These are phyloP conservation scores for Hippolais icterina DNA, from an alignment of 2,113 vertebrate species.

Conservation along the genomic window DNA sequence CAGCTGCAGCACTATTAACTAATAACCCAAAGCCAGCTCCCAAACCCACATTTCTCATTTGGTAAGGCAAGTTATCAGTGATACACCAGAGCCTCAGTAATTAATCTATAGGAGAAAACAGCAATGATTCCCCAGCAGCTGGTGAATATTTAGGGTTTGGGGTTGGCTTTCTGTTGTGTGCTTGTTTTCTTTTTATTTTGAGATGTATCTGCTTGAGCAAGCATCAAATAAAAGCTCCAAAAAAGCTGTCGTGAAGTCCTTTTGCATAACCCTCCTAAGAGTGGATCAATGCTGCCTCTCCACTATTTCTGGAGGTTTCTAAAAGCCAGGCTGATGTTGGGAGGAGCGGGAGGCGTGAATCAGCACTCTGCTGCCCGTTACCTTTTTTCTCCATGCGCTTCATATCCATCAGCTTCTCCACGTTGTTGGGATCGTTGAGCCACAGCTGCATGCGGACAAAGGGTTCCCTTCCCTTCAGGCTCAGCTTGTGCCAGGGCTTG, in stretches of 20 bases:
- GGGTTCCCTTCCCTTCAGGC: conserved; percentile 90
- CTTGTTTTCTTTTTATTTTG: not conserved
- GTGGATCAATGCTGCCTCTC: not conserved
- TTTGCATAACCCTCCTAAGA: not conserved
- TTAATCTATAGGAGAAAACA: conserved; percentile 9
- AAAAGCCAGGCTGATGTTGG: not conserved
- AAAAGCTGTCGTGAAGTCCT: not conserved
- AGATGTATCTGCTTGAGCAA: not conserved
- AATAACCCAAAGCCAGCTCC: conserved; percentile 35
- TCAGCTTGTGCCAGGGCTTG: conserved; percentile 98
- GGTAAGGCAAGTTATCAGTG: conserved; percentile 44
- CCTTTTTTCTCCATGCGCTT: conserved; percentile 97
- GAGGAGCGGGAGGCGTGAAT: not conserved
- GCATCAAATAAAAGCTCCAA: not conserved
- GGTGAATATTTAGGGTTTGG: not conserved
- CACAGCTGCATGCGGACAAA: conserved; percentile 95
- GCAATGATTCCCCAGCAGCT: not conserved
- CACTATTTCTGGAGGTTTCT: not conserved
- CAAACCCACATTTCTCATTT: conserved; percentile 52
- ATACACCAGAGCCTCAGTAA: conserved; percentile 18
- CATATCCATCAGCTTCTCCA: conserved; percentile 97
- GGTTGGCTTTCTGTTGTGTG: not conserved
- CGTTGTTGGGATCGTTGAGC: conserved; percentile 94
- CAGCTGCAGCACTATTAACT: conserved; percentile 38
- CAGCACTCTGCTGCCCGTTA: conserved; percentile 33